These are phyloP conservation scores for Otolemur crassicaudatus DNA, from an alignment of 2,797 vertebrate species.

Conservation along the genomic window DNA sequence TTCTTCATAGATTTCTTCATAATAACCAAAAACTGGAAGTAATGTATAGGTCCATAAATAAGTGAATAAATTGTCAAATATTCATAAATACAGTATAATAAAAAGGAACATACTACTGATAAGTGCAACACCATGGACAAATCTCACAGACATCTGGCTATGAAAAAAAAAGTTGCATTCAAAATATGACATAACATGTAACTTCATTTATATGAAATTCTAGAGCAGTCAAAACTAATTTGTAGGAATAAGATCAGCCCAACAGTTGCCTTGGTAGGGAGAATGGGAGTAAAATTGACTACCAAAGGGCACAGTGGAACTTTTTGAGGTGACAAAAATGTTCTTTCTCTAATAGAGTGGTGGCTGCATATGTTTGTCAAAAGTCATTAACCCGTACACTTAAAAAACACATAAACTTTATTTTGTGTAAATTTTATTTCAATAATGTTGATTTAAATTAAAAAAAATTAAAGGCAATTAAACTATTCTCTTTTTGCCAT, in stretches of 20 bases:
- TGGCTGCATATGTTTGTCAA: background rate
- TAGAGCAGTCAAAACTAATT: slow-evolving; percentile 15
- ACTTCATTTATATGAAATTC: slow-evolving; percentile 49
- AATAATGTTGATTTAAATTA: slow-evolving; percentile 27
- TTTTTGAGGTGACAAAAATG: background rate
- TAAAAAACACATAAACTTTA: slow-evolving; percentile 18
- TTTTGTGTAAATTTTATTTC: slow-evolving; percentile 45
- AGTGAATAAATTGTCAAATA: background rate
- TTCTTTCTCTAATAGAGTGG: background rate
- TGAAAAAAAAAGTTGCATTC: background rate
- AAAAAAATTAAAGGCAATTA: background rate
- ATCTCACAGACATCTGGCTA: slow-evolving; percentile 13
- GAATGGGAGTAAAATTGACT: background rate
- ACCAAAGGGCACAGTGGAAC: background rate
- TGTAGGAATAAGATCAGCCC: background rate
- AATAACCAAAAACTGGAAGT: slow-evolving; percentile 8
- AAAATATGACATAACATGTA: background rate
- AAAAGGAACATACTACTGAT: background rate
- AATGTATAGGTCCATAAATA: background rate
- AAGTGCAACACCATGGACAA: background rate
- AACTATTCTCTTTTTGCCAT: slow-evolving; percentile 3
- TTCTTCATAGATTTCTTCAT: slow-evolving; percentile 2
- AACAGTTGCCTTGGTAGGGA: background rate
- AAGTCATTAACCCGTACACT: background rate
- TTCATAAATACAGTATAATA: slow-evolving; percentile 16